Evolutionary conservation across 1,140 invertebrate species (phyloP), one percentile per base, ranked within the genome.

Genomic region (Drosophila tropicalis): DNA sequence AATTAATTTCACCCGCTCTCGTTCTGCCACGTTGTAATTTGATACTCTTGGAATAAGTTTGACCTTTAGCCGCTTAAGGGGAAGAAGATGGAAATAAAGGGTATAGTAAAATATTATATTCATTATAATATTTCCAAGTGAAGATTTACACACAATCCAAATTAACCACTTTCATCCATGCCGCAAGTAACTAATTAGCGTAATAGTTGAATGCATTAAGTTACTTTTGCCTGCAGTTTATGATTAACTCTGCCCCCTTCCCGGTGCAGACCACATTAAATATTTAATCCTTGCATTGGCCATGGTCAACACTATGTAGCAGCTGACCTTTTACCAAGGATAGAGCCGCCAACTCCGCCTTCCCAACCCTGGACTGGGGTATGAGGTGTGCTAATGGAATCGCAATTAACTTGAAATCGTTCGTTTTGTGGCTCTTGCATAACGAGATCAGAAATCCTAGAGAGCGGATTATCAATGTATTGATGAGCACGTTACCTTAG

Each of bases 291-390:
- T 39, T 81, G 67, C 67, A 77, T 44, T 34, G 81, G 44, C 36
- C 76, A 61, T 55, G 62, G 67, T 39, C 44, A 56, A 25, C 32
- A 56, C 17, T 9, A 22, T 12, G 9, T 10, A 7, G 19, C 44
- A 54, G 34, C 61, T 81, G 84, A 89, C 84, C 84, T 89, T 84
- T 83, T 29, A 12, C 54, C 73, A 75, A 81, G 80, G 74, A 84
- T 83, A 72, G 29, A 39, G 25, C 25, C 41, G 17, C n/a, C 47
- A 65, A 56, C 65, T 29, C 10, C 25, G 6, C 1, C 15, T 13
- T 12, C 25, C 9, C 54, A 62, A 5, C 47, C 62, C 6, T 54
- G 32, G 1, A 39, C 29, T 22, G 15, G n/a, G 32, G 69, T 32
- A 51, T 34, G 39, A 6, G 29, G 65, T 67, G 76, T 66, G 77